A percentile compares a stretch with the other conserved stretches of the same genome.
Evolutionary conservation across 2,888 invertebrate genomes (phyloP).

Genomic region (Agrochola lychnidis): DNA sequence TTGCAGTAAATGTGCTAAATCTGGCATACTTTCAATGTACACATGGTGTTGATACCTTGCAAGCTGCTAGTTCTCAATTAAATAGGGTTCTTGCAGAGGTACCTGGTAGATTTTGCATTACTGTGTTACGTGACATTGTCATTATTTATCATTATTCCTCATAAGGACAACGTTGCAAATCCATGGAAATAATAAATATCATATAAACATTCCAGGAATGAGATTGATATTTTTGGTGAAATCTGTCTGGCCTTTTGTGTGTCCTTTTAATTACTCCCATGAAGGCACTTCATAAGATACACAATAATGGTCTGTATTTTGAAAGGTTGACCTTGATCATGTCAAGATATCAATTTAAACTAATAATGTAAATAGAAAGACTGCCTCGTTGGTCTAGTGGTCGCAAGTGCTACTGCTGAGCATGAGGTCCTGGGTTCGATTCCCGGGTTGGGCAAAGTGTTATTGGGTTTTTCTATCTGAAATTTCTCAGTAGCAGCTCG

Average conservation of each 20-base stretch:
- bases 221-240: not conserved
- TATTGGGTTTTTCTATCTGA: too few relatives aligned
- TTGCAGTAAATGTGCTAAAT: not conserved
- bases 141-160: not conserved
- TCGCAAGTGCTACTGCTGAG: too few relatives aligned
- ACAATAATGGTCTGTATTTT: not conserved
- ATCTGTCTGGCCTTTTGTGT: not conserved
- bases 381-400: too few relatives aligned
- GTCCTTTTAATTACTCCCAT: not conserved
- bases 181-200: too few relatives aligned
- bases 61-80: not conserved
- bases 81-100: not conserved
- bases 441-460: too few relatives aligned
- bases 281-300: not conserved
- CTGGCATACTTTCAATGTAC: not conserved
- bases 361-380: too few relatives aligned
- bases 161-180: too few relatives aligned
- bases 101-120: not conserved
- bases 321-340: not conserved
- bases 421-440: too few relatives aligned
- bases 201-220: not conserved
- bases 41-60: not conserved
- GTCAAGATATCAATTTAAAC: not conserved
- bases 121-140: not conserved
- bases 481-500: too few relatives aligned